Evolutionary conservation across 92 coral and sea anemone species (phyloP).

Genomic region (Zoanthus solanderi): DNA sequence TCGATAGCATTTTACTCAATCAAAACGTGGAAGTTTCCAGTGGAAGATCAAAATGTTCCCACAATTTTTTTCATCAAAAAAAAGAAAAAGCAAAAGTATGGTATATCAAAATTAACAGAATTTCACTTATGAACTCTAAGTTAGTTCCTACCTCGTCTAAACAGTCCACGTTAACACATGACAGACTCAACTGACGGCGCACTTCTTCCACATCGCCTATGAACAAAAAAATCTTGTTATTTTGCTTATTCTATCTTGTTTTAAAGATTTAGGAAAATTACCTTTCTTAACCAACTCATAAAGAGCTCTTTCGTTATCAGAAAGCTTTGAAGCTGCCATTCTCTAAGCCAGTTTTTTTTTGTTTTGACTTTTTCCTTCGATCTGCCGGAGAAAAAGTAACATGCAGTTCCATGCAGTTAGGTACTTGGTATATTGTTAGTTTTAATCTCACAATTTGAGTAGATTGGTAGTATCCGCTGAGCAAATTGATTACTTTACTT

Average conservation of each 20-base stretch:
- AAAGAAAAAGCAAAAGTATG: not conserved
- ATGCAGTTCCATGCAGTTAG: not conserved
- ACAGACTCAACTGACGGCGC: constrained; percentile 71
- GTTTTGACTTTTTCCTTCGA: not conserved
- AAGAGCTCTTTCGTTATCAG: constrained; percentile 57
- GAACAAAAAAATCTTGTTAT: not conserved
- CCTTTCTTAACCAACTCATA: constrained; percentile 75
- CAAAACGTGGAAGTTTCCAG: no score
- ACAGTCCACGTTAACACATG: constrained; percentile 79
- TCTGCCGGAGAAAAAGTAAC: not conserved
- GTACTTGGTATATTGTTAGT: constrained; percentile 9
- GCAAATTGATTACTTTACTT: constrained; percentile 30
- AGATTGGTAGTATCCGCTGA: constrained; percentile 40
- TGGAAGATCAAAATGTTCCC: no score
- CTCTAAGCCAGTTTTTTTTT: not conserved
- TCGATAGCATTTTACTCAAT: no score
- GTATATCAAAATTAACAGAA: not conserved
- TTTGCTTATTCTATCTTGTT: not conserved
- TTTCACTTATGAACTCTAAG: not conserved
- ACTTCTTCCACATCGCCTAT: constrained; percentile 80
- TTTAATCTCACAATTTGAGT: no score
- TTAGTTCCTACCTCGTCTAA: constrained; percentile 69
- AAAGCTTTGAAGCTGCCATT: constrained; percentile 59
- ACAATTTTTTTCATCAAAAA: not conserved
- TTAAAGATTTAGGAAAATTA: not conserved